phyloP scores from a whole-genome alignment of 1,140 invertebrate genomes.

The Acromyrmex heyeri region DNA sequence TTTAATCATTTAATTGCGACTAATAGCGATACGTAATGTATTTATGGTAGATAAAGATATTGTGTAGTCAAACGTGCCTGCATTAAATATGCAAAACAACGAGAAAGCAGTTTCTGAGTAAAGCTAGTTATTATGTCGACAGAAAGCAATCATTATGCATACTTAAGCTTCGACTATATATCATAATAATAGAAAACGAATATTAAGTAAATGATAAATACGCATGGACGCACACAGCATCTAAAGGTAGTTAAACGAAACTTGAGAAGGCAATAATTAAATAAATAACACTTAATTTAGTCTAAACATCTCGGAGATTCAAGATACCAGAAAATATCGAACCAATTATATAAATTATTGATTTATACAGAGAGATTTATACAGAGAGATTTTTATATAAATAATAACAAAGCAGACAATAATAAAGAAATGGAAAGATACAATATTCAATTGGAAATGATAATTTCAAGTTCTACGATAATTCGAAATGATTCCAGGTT shows the following conservation, averaged over 20 bases:
- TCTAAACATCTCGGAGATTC: slow-evolving; percentile 12
- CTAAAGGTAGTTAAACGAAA: background rate
- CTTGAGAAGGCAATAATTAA: slow-evolving; percentile 4
- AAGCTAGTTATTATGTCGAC: slow-evolving; percentile 35
- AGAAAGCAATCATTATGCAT: slow-evolving; percentile 36
- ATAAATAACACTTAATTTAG: slow-evolving; percentile 39
- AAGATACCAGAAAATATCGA: background rate
- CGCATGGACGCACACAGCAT: background rate
- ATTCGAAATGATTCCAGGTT: background rate
- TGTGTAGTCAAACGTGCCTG: slow-evolving; percentile 8
- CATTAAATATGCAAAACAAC: slow-evolving; percentile 51
- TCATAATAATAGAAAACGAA: slow-evolving; percentile 3
- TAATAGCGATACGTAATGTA: background rate
- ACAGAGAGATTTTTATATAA: background rate
- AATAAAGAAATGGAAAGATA: background rate
- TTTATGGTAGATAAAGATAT: slow-evolving; percentile 40
- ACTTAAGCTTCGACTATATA: background rate
- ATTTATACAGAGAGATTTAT: slow-evolving; percentile 7
- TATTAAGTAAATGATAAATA: background rate
- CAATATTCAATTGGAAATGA: background rate
- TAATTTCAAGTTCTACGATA: background rate
- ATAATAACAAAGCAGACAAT: background rate
- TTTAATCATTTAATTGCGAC: slow-evolving; percentile 32
- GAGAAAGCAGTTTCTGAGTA: background rate
- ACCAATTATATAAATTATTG: background rate